A percentile compares a stretch with the other conserved stretches of the same genome.
Conservation (phyloP, 2,797 vertebrate genomes). For the Spinibarbus caldwelli region DNA sequence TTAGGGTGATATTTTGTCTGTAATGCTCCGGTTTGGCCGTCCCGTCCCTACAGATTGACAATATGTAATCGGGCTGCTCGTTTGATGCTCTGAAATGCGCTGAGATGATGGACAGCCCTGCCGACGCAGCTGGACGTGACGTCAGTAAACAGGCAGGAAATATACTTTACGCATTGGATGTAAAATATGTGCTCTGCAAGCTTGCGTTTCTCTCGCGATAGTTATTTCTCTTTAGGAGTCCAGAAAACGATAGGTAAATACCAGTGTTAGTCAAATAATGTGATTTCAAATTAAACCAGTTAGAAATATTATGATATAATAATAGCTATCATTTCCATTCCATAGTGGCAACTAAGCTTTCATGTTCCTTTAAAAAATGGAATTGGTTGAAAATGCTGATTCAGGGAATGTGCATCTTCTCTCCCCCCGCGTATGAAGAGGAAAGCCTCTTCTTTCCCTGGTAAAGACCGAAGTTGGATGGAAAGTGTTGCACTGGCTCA, state of each 20-base stretch:
- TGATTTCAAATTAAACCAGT: background rate
- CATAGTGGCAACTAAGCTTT: background rate
- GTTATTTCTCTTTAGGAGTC: background rate
- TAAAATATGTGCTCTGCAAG: slow-evolving; percentile 48
- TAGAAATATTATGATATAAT: background rate
- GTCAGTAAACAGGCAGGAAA: slow-evolving; percentile 81
- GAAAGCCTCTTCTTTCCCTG: slow-evolving; percentile 24
- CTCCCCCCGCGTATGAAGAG: slow-evolving; percentile 44
- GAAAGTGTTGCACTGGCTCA: slow-evolving; percentile 70
- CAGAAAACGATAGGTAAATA: background rate
- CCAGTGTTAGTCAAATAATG: background rate
- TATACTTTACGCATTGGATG: slow-evolving; percentile 32
- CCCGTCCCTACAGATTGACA: slow-evolving; percentile 71
- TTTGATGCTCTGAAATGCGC: slow-evolving; percentile 69
- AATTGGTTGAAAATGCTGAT: slow-evolving; percentile 54
- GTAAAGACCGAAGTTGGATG: slow-evolving; percentile 72
- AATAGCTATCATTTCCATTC: background rate
- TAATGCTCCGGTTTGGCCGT: slow-evolving; percentile 73
- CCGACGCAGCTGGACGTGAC: slow-evolving; percentile 83
- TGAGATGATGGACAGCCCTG: slow-evolving; percentile 74
- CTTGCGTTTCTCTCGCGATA: background rate
- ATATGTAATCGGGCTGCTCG: slow-evolving; percentile 73
- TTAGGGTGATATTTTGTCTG: slow-evolving; percentile 72
- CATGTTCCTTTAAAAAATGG: background rate
- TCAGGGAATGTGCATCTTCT: slow-evolving; percentile 61